Base-by-base conservation (phyloP, 2,113 vertebrate genomes). In the Pangasianodon gigas region DNA sequence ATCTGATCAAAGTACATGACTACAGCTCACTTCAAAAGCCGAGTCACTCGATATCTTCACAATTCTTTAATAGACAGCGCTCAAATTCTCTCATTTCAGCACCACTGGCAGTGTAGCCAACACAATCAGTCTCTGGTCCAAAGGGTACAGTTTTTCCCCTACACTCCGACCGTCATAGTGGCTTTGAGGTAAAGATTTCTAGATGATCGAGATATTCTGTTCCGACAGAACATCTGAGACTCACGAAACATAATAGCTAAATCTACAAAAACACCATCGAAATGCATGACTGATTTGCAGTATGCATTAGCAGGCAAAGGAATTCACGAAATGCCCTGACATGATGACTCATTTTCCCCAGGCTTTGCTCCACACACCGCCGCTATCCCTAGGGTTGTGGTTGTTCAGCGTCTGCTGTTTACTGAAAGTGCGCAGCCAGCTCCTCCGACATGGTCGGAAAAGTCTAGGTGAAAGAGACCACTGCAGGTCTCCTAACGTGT, bases 401-500 rank as follows among this genome's bases (percentile, higher is more conserved):
- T 93, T 94, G 92, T 95, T 94, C 92, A 93, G 91, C 52, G 90
- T 95, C 93, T 91, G 92, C 93, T 93, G 93, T 95, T 94, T 93
- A 91, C 88, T 90, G 46, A 91, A 91, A 89, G 91, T 65, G 91
- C 93, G 54, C 92, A 92, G 94, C 91, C n/a, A 90, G 93, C 90
- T 90, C 32, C 69, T 85, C 91, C 82, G 93, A 91, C 91, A 87
- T 26, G 92, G 87, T 92, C 92, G 79, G 91, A 94, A 91, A 89
- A 71, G 88, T 93, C 92, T 80, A 89, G 91, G 90, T 93, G 91
- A 90, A 94, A 51, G 62, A 85, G 93, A 92, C 93, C 91, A 82
- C 92, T 71, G 74, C 83, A 67, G 91, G 90, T 90, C 89, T 87
- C 84, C 86, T 84, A 89, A 60, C 4, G 75, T 95, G 94, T 95